Evolutionary conservation across 2,797 vertebrate species (phyloP), one percentile per base, ranked within the genome.

Genomic region (Hypotaenidia philippensis): DNA sequence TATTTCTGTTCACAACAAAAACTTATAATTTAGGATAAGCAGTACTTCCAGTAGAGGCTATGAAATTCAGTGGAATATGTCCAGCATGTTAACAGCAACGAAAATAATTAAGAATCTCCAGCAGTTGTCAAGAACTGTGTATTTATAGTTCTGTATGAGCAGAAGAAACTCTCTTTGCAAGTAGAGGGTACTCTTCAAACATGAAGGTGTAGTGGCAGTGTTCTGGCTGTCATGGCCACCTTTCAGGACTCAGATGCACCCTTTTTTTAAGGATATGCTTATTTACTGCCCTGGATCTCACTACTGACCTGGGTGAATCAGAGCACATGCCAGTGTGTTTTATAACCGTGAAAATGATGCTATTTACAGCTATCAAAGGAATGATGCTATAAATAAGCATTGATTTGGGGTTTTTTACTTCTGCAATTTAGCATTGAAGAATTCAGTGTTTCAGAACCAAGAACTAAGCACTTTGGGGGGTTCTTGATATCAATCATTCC

Each of bases 11-110:
- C 83, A 36, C 49, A 83, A 69, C 41, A 53, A 56, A 94, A 92
- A 63, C 21, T 63, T 82, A n/a, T 61, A 89, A 72, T 84, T 91
- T 86, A 63, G 34, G 70, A 68, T 85, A 92, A 96, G 65, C 74
- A 79, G 22, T 88, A 81, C 32, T 63, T 80, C 87, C 77, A 50
- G 69, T 83, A 26, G 16, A 79, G 65, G 55, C 31, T 61, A 1
- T 83, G 77, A 83, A 89, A 83, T 45, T 59, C 36, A 17, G 13
- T 88, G 75, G 87, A 87, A 61, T 91, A 38, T 31, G 8, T 87
- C 86, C 82, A 79, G 57, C 57, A 29, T 61, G 29, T 57, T 69
- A 87, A 72, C 61, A 55, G 52, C 69, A 80, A n/a, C 36, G 70
- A 61, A 89, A 93, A 72, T 55, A 88, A 83, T 81, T 53, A 55